Evolutionary conservation across 1,140 invertebrate species (phyloP), one percentile per base, ranked within the genome.

Genomic region (Cepaea nemoralis): DNA sequence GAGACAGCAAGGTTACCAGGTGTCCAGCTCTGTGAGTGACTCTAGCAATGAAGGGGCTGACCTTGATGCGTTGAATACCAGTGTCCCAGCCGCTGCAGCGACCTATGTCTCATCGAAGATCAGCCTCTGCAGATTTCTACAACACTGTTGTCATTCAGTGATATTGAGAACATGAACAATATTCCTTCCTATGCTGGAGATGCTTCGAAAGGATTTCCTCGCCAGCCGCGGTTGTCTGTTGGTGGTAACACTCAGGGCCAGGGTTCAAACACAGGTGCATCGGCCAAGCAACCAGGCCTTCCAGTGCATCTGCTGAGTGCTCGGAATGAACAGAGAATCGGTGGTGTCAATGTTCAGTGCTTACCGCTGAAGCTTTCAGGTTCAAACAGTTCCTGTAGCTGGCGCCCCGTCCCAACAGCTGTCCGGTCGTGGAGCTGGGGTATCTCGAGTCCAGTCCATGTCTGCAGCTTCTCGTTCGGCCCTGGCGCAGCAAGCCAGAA

Each of bases 251-350:
- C 82, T 27, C 83, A 63, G 14, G 40, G 82, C 42, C 76, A 76
- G 80, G 50, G 45, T 39, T 37, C 35, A 81, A 63, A 71, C 76
- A 22, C 40, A 35, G n/a, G 42, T n/a, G 42, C 79, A 75, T n/a
- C 50, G 12, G 19, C 69, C 42, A 87, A 87, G 77, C 84, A 86
- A 59, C 80, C 82, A 79, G 83, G 42, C 10, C 69, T 87, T 80
- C 89, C 84, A 0, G 87, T 95, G 22, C 95, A 96, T 91, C 89
- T 96, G 74, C 94, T 96, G 40, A 96, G 95, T 90, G 94, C 95
- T 50, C 95, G 94, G 42, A 96, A 96, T 92, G 95, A 96, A 87
- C 95, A 95, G 82, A 96, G 96, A 88, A 93, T 94, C 86, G 84
- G 86, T 87, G 90, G 83, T 14, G 85, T 81, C 81, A 89, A 87